Evolutionary conservation across 2,888 invertebrate genomes (phyloP).

Genomic region (Rhopalosiphum nymphaeae): DNA sequence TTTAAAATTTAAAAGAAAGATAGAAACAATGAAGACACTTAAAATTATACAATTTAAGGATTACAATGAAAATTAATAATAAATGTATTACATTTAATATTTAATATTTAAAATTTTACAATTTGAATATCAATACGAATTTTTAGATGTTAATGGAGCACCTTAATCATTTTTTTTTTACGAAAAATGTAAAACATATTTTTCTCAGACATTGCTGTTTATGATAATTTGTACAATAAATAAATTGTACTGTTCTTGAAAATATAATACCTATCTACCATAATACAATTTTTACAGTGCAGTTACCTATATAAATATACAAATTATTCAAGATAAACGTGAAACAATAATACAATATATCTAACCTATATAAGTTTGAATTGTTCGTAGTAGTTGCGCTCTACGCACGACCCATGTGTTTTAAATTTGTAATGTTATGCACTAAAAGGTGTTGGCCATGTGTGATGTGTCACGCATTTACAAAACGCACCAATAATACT

Average conservation of each 20-base stretch:
- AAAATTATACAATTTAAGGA: neutral
- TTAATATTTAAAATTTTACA: neutral
- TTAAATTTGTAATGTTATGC: neutral
- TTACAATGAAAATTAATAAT: neutral
- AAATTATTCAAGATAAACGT: neutral
- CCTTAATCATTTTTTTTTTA: neutral
- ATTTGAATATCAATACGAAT: neutral
- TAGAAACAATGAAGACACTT: neutral
- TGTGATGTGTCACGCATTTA: neutral
- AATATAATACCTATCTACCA: neutral
- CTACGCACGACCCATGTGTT: slow-evolving; percentile 13
- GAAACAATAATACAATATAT: neutral
- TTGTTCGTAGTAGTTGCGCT: neutral
- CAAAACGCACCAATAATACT: neutral
- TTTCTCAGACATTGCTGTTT: neutral
- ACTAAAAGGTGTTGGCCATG: slow-evolving; percentile 37
- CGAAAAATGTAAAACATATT: neutral
- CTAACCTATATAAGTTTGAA: neutral
- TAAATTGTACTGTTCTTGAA: neutral
- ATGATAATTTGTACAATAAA: too few species aligned
- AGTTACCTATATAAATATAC: neutral
- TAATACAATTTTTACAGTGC: neutral
- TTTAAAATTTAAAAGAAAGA: neutral
- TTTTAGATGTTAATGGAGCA: neutral
- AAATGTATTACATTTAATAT: neutral